A percentile compares a stretch with the other conserved stretches of the same genome.
These are phyloP conservation scores for Lepidurus arcticus DNA, from an alignment of 1,140 invertebrate species.

Conservation along the genomic window DNA sequence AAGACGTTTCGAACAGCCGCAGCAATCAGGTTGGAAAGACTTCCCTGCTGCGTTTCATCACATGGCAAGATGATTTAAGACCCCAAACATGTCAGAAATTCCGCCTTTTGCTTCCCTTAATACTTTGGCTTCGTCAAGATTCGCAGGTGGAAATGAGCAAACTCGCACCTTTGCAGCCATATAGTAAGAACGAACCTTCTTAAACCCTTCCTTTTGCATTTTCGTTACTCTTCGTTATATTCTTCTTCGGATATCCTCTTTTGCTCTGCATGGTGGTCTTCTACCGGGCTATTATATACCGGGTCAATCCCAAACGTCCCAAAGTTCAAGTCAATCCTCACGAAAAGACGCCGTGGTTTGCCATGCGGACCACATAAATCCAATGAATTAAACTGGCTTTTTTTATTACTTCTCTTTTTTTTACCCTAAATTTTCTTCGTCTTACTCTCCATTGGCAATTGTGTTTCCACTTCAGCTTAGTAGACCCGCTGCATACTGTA, in stretches of 20 bases:
- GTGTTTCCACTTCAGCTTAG: too few relatives aligned
- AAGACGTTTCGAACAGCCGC: slow-evolving; percentile 16
- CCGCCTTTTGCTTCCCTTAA: not conserved
- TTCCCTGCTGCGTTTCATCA: slow-evolving; percentile 21
- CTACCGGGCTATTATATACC: not conserved
- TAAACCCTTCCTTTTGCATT: not conserved
- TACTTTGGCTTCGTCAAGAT: not conserved
- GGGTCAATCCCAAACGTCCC: not conserved
- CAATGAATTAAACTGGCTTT: not conserved
- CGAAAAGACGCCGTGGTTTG: not conserved
- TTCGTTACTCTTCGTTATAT: not conserved
- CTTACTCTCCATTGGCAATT: too few relatives aligned
- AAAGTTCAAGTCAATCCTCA: slow-evolving; percentile 16
- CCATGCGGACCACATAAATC: slow-evolving; percentile 7
- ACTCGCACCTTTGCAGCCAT: not conserved
- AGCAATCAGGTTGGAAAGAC: slow-evolving; percentile 17
- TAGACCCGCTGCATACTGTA: too few relatives aligned
- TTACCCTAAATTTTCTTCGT: too few relatives aligned
- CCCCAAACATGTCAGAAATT: slow-evolving; percentile 11
- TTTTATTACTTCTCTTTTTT: not conserved
- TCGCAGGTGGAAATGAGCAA: slow-evolving; percentile 2
- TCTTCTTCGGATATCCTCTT: not conserved
- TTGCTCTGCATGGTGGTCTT: not conserved
- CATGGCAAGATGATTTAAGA: slow-evolving; percentile 13
- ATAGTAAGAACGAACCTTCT: not conserved